Evolutionary conservation across 2,888 invertebrate species (phyloP).

Genomic region (Baccha elongata): DNA sequence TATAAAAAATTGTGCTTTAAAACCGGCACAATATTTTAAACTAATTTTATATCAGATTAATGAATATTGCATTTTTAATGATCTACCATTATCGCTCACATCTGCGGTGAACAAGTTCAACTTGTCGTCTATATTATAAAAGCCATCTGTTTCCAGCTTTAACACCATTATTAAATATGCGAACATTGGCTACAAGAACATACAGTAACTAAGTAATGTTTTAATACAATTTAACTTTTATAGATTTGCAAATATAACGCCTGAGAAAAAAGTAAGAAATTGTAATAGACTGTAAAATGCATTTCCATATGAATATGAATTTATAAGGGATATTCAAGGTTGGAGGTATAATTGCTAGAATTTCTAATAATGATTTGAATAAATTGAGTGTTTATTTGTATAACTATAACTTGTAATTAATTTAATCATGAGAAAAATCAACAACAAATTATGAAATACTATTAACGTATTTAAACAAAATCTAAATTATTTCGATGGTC

Average conservation of each 20-base stretch:
- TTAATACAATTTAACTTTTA: not conserved
- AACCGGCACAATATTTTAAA: conserved; percentile 8
- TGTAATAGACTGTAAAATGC: not conserved
- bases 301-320: conserved; percentile 26
- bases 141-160: not conserved
- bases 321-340: conserved; percentile 32
- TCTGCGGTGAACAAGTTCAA: conserved; percentile 27
- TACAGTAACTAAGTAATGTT: not conserved
- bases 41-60: conserved; percentile 19
- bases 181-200: not conserved
- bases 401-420: not conserved
- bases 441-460: no score
- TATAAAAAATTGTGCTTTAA: not conserved
- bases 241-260: not conserved
- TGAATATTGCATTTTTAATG: conserved; percentile 8
- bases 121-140: not conserved
- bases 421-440: not conserved
- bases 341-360: not conserved
- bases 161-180: not conserved
- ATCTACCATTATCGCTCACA: not conserved
- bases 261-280: not conserved
- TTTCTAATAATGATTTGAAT: conserved; percentile 5
- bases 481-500: no score
- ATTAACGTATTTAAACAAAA: no score
- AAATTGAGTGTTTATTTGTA: conserved; percentile 27